A percentile compares a stretch with the other conserved stretches of the same genome.
Evolutionary conservation across 2,888 invertebrate genomes (phyloP).

Genomic region (Apeira syringaria): DNA sequence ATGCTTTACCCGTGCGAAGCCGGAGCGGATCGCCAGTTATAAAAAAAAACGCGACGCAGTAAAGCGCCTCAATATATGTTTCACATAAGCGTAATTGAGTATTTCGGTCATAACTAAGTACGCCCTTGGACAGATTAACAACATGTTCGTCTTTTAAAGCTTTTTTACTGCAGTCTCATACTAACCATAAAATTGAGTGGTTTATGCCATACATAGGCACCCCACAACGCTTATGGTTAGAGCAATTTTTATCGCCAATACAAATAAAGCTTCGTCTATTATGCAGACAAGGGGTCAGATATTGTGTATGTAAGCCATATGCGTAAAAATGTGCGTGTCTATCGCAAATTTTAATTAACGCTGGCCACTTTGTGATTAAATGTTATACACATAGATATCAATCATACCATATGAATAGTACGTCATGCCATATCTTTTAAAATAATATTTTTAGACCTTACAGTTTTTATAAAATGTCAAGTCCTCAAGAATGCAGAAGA

Average conservation of each 20-base stretch:
- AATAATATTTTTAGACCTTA: too few species aligned
- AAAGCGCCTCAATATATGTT: slow-evolving; percentile 2
- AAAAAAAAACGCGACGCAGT: neutral
- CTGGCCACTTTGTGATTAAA: too few species aligned
- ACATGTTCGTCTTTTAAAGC: slow-evolving; percentile 17
- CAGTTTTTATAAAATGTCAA: too few species aligned
- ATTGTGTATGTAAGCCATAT: slow-evolving; percentile 56
- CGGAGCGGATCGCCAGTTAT: too few species aligned
- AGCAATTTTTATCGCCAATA: slow-evolving; percentile 35
- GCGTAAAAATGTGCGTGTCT: slow-evolving; percentile 33
- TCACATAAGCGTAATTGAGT: slow-evolving; percentile 21
- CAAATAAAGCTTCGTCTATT: slow-evolving; percentile 39
- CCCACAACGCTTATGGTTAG: slow-evolving; percentile 13
- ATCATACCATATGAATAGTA: too few species aligned
- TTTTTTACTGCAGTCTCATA: slow-evolving; percentile 24
- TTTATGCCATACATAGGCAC: slow-evolving; percentile 22
- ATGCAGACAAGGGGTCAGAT: slow-evolving; percentile 41
- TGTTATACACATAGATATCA: too few species aligned
- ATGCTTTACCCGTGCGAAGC: too few species aligned
- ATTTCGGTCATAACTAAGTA: slow-evolving; percentile 15
- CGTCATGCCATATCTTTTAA: too few species aligned
- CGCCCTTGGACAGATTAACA: slow-evolving; percentile 16
- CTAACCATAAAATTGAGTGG: slow-evolving; percentile 28
- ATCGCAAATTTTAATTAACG: neutral
- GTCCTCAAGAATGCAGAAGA: too few species aligned